phyloP scores from a whole-genome alignment of 2,113 vertebrate species.

The Lucifuga dentata region DNA sequence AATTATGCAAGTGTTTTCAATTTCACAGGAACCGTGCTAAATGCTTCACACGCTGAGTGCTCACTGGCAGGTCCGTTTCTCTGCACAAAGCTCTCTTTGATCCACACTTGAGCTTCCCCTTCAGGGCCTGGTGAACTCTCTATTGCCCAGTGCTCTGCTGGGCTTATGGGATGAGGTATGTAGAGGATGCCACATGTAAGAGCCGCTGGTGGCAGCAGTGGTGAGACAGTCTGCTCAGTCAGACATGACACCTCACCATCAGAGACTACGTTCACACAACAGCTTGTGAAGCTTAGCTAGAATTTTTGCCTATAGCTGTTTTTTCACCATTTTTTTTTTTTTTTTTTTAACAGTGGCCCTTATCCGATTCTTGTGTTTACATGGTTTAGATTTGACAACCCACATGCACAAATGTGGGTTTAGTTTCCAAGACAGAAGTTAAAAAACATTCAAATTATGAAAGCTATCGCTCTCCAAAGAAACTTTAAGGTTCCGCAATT shows the following conservation, averaged over 20 bases:
- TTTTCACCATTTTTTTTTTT: too few species aligned
- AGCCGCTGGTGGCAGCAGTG: constrained; percentile 20
- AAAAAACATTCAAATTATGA: too few species aligned
- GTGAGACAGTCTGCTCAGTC: constrained; percentile 47
- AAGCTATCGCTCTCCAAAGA: too few species aligned
- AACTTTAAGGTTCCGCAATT: too few species aligned
- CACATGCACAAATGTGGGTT: too few species aligned
- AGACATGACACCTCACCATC: constrained; percentile 61
- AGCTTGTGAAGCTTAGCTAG: too few species aligned
- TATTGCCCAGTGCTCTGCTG: background rate
- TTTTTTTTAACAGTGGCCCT: too few species aligned
- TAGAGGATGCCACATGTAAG: constrained; percentile 38
- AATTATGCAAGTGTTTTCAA: constrained; percentile 43
- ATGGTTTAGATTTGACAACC: background rate
- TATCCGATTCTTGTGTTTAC: too few species aligned
- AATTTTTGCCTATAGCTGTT: too few species aligned
- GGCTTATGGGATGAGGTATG: constrained; percentile 34
- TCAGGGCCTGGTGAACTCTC: constrained; percentile 28
- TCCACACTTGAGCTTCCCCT: constrained; percentile 43
- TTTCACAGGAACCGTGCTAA: constrained; percentile 21
- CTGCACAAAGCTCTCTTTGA: constrained; percentile 71
- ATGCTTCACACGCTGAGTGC: constrained; percentile 23
- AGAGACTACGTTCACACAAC: too few species aligned
- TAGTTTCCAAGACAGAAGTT: background rate
- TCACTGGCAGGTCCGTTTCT: constrained; percentile 27